A percentile compares a stretch with the other conserved stretches of the same genome.
Conservation (phyloP, 2,888 invertebrate species). For the Itoplectis maculator region DNA sequence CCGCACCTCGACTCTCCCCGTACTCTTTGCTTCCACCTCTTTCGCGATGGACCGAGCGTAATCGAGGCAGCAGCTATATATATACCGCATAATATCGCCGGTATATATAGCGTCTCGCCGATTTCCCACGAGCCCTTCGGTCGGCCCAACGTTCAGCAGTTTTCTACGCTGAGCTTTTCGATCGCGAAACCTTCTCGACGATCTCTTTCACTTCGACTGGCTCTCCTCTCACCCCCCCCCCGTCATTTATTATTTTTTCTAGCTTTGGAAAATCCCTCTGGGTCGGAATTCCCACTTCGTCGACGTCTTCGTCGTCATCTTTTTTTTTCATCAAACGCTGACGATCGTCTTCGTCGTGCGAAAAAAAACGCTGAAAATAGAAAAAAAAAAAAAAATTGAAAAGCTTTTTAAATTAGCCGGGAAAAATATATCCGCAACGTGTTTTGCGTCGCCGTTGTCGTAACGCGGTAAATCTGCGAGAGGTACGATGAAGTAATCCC, state of each 20-base stretch:
- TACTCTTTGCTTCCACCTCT: slow-evolving; percentile 19
- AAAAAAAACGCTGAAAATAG: background rate
- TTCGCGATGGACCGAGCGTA: slow-evolving; percentile 39
- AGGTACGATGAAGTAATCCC: background rate
- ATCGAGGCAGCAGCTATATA: slow-evolving; percentile 50
- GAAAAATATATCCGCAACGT: no score
- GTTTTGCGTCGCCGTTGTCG: background rate
- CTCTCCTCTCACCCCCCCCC: background rate
- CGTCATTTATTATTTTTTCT: slow-evolving; percentile 11
- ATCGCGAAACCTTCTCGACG: slow-evolving; percentile 19
- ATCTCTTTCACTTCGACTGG: slow-evolving; percentile 28
- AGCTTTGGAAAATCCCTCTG: background rate
- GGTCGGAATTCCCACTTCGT: background rate
- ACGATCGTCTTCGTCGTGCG: background rate
- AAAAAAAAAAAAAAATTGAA: background rate
- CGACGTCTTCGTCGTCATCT: background rate
- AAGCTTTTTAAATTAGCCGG: background rate
- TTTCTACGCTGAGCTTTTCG: slow-evolving; percentile 23
- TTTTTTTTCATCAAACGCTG: no score
- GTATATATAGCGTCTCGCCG: slow-evolving; percentile 24
- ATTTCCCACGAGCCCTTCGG: slow-evolving; percentile 52
- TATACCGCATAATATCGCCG: slow-evolving; percentile 27
- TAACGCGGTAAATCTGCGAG: background rate
- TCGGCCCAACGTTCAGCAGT: slow-evolving; percentile 21
- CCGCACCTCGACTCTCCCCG: no score